Evolutionary conservation across 2,113 vertebrate genomes (phyloP), one percentile per base, ranked within the genome.

Genomic region (Tragelaphus buxtoni): DNA sequence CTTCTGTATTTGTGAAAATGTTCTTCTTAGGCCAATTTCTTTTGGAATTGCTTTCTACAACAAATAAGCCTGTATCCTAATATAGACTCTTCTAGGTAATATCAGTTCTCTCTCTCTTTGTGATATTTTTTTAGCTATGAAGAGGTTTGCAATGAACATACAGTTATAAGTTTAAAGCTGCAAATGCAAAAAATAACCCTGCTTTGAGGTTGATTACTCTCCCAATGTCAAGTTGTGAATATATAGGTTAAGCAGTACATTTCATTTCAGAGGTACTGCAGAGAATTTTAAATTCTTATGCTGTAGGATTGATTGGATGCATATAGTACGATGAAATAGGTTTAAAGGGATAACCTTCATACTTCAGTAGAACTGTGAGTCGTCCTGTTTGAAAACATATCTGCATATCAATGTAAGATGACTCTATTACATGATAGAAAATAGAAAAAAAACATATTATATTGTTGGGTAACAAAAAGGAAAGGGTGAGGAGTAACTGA

Each of bases 101-200:
- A 83, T 80, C 32, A 63, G 0, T 90, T 84, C 17, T 60, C 9
- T 58, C 30, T 72, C 56, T 60, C 9, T 60, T 35, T 82, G 12
- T 88, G 13, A 77, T 65, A 82, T 18, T 30, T 81, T 69, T 56
- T 58, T 76, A 76, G 55, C 26, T 95, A 76, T 58, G 63, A 93
- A 91, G 63, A 79, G 65, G 84, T 97, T 93, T 61, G 9, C 72
- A 82, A 45, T 89, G 26, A 82, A 89, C 61, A 86, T 56, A 60
- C n/a, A 79, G 47, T 95, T 92, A 94, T n/a, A 95, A 56, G 89
- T 96, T 56, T 79, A 87, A 92, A 92, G 32, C 28, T 77, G 7
- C 39, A 90, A 80, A 65, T 91, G 30, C 69, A 96, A 97, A 81
- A 95, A 51, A 85, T 51, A 80, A 69, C 9, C 24, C 32, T 90